Conservation (phyloP, 2,888 invertebrate species). For the Andrena chrysosceles region DNA sequence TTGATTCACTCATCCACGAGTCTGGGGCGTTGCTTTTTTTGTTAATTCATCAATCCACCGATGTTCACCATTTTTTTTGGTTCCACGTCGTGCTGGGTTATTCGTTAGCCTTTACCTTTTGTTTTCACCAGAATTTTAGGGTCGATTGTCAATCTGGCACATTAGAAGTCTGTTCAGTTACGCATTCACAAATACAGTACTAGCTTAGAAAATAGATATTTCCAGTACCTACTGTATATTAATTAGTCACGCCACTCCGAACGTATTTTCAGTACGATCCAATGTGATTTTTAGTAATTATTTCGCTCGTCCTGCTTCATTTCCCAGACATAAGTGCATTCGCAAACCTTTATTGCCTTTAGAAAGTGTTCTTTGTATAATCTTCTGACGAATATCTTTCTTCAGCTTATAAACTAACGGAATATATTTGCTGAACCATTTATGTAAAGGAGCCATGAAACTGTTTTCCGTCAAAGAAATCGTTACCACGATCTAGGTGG, state of each 20-base stretch:
- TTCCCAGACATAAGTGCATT: background rate
- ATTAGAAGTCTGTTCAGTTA: too few relatives aligned
- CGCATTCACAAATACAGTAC: background rate
- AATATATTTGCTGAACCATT: conserved; percentile 9
- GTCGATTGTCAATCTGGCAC: conserved; percentile 10
- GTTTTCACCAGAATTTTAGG: background rate
- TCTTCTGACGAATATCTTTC: background rate
- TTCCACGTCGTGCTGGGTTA: background rate
- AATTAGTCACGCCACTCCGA: background rate
- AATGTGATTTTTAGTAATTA: background rate
- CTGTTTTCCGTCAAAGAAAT: conserved; percentile 10
- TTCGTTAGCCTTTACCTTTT: background rate
- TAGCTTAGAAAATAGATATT: background rate
- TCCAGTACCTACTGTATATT: background rate
- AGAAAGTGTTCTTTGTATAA: background rate
- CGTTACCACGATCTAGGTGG: conserved; percentile 4
- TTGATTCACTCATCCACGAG: conserved; percentile 61
- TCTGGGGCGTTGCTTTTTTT: conserved; percentile 38
- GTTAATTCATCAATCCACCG: conserved; percentile 58
- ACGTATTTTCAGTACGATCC: background rate
- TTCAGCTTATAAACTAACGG: background rate
- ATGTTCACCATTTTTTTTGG: conserved; percentile 4
- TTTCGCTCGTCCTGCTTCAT: background rate
- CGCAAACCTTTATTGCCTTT: background rate
- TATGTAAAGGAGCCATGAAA: background rate